phyloP scores from a whole-genome alignment of 2,113 vertebrate genomes.

The Stercorarius parasiticus region DNA sequence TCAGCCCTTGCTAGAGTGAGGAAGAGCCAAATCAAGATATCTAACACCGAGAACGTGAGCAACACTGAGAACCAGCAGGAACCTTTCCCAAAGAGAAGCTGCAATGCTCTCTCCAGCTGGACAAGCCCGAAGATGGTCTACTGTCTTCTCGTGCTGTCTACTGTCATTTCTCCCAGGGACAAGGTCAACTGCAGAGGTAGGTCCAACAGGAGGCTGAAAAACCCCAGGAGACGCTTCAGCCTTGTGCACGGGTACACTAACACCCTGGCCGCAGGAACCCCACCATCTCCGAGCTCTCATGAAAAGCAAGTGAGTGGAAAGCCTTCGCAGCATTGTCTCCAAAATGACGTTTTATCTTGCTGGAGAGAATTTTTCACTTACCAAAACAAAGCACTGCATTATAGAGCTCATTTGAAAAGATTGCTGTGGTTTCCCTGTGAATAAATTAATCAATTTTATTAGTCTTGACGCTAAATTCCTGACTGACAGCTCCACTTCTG shows the following conservation, averaged over 20 bases:
- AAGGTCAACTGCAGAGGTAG: not conserved
- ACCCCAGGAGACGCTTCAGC: not conserved
- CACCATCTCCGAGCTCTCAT: not conserved
- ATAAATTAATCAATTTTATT: not conserved
- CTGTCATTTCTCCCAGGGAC: not conserved
- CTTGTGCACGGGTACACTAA: not conserved
- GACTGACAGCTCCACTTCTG: not conserved
- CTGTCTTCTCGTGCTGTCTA: not conserved
- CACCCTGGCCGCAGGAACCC: not conserved
- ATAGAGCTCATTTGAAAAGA: not conserved
- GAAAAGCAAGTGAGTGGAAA: not conserved
- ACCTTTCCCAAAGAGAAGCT: not conserved
- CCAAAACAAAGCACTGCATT: not conserved
- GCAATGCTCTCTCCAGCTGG: not conserved
- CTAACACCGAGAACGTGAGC: fast-evolving
- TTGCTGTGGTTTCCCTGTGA: not conserved
- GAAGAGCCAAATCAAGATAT: not conserved
- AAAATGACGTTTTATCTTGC: not conserved
- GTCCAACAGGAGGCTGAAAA: not conserved
- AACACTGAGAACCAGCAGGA: not conserved
- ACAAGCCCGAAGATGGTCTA: not conserved
- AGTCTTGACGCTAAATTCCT: not conserved
- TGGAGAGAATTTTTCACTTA: not conserved
- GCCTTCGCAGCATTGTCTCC: not conserved
- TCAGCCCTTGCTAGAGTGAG: too few relatives aligned